These are phyloP conservation scores for Corythoichthys haematopterus DNA, from an alignment of 2,113 vertebrate genomes.

Conservation along the genomic window DNA sequence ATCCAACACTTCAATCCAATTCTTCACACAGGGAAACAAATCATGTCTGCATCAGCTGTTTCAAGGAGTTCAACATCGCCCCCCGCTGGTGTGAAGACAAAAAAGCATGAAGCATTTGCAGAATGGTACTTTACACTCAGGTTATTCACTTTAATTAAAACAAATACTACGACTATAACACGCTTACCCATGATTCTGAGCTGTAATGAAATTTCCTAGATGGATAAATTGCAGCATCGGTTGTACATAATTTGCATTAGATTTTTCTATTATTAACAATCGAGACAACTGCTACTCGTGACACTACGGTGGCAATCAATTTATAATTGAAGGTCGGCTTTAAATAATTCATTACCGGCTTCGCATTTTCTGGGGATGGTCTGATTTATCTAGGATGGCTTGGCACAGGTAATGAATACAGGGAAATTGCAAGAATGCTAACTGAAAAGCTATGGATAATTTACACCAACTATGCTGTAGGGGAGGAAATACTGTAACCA, in stretches of 20 bases:
- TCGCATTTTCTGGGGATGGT: slow-evolving; percentile 8
- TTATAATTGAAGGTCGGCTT: slow-evolving; percentile 26
- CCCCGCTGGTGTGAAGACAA: slow-evolving; percentile 45
- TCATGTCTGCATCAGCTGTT: slow-evolving; percentile 11
- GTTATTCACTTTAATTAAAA: background rate
- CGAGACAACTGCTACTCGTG: slow-evolving; percentile 23
- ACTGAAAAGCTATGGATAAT: no score
- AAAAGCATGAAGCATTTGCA: slow-evolving; percentile 22
- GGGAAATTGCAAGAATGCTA: no score
- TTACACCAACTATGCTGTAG: no score
- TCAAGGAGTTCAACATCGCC: slow-evolving; percentile 37
- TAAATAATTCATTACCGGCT: slow-evolving; percentile 40
- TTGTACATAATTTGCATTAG: slow-evolving; percentile 1
- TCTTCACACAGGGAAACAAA: slow-evolving; percentile 22
- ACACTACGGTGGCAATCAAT: slow-evolving; percentile 29
- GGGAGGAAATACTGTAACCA: no score
- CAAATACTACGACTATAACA: background rate
- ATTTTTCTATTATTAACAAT: slow-evolving; percentile 41
- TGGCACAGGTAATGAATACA: slow-evolving; percentile 48
- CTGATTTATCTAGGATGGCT: slow-evolving; percentile 23
- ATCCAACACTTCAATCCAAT: slow-evolving; percentile 16
- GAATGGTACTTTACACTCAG: background rate
- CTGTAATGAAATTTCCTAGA: background rate
- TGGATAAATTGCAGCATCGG: background rate
- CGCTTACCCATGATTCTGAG: background rate